Base-by-base conservation (phyloP, 2,888 invertebrate species). In the Epsilonema sp. region DNA sequence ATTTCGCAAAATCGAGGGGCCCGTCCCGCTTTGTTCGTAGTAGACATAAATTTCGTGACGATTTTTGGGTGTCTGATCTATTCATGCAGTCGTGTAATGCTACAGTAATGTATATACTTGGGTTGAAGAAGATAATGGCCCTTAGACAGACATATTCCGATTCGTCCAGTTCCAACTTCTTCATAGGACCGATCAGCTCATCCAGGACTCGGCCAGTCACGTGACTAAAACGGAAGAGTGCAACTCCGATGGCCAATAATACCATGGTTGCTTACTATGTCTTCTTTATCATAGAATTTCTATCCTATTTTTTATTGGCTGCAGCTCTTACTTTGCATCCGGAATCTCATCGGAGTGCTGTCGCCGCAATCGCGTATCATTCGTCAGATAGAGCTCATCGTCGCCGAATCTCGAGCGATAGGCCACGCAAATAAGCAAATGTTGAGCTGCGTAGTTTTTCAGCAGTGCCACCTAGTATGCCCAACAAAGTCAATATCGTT, bases 41-140 rank as follows among this genome's bases (percentile, higher is more conserved):
- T n/a, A n/a, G n/a, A n/a, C n/a, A n/a, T n/a, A n/a, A n/a, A n/a
- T n/a, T n/a, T n/a, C n/a, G n/a, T n/a, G n/a, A n/a, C n/a, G n/a
- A n/a, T n/a, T n/a, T n/a, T n/a, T n/a, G n/a, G n/a, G n/a, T n/a
- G n/a, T n/a, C n/a, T n/a, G n/a, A n/a, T n/a, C n/a, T n/a, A n/a
- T n/a, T n/a, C n/a, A n/a, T n/a, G n/a, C n/a, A n/a, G n/a, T n/a
- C n/a, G n/a, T n/a, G n/a, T n/a, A n/a, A n/a, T n/a, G n/a, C n/a
- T n/a, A n/a, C 21, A 39, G n/a, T 23, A 24, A 42, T 16, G 22
- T 5, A 42, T 19, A 78, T 65, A 92, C 92, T 83, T 57, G 90
- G 92, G 71, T 97, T 94, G 64, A 97, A 97, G 72, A 97, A 97
- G 44, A 94, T 89, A 63, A 97, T 82, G 45, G 94, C 92, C 71